Evolutionary conservation across 2,888 invertebrate genomes (phyloP).

Genomic region (Cheilosia soror): DNA sequence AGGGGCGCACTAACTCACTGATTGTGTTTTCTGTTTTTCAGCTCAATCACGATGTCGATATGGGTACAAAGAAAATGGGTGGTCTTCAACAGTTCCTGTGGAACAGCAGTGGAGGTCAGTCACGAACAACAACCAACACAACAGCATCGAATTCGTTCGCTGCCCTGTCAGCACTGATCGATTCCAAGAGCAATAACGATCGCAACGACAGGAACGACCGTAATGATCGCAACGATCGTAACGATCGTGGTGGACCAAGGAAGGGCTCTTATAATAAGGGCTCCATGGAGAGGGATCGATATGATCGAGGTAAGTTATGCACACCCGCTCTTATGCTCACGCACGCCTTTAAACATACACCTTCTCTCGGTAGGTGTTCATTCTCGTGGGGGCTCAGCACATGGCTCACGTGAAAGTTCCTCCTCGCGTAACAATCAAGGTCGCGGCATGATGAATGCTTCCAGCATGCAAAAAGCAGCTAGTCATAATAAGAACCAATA

Average conservation of each 20-base stretch:
- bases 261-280: conserved; percentile 82
- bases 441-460: conserved; percentile 79
- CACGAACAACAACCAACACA: conserved; percentile 75
- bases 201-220: conserved; percentile 79
- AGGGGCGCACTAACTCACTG: background rate
- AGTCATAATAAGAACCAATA: conserved; percentile 82
- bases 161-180: conserved; percentile 79
- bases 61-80: conserved; percentile 81
- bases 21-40: conserved; percentile 49
- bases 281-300: conserved; percentile 82
- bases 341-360: background rate
- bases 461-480: conserved; percentile 82
- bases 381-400: conserved; percentile 86
- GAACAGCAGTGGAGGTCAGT: conserved; percentile 75
- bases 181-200: conserved; percentile 79
- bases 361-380: conserved; percentile 80
- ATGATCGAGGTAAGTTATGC: conserved; percentile 78
- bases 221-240: conserved; percentile 79
- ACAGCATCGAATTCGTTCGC: conserved; percentile 82
- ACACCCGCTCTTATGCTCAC: background rate
- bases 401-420: conserved; percentile 84
- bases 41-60: conserved; percentile 80
- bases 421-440: conserved; percentile 80
- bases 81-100: conserved; percentile 80
- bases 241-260: conserved; percentile 80